Percentiles rank a stretch among this genome's conserved stretches.
These are phyloP conservation scores for Propsilocerus akamusi DNA, from an alignment of 1,140 invertebrate species.

Conservation along the genomic window DNA sequence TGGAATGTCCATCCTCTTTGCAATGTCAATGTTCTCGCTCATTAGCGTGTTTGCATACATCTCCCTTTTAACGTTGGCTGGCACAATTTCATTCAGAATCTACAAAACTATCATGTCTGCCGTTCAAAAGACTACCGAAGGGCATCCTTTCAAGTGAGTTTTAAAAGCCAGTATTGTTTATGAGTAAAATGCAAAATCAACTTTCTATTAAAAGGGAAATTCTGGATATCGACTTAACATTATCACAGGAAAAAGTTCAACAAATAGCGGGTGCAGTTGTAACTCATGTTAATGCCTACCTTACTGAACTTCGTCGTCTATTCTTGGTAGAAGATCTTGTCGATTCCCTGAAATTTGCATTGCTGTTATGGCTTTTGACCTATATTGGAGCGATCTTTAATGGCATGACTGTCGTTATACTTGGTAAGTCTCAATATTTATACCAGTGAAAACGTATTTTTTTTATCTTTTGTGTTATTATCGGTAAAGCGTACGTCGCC, in stretches of 20 bases:
- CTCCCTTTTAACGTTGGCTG: conserved; percentile 62
- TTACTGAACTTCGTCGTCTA: conserved; percentile 68
- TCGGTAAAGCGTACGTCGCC: conserved; percentile 63
- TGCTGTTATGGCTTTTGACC: conserved; percentile 84
- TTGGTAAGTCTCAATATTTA: conserved; percentile 41
- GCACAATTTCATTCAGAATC: conserved; percentile 79
- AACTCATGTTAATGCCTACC: conserved; percentile 61
- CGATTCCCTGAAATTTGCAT: conserved; percentile 87
- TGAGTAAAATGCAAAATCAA: too few species aligned
- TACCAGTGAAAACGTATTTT: not conserved
- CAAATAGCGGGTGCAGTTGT: conserved; percentile 65
- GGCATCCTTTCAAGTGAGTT: conserved; percentile 92
- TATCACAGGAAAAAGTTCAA: conserved; percentile 76
- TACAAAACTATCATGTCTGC: conserved; percentile 92
- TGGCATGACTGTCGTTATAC: conserved; percentile 88
- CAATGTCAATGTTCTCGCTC: conserved; percentile 84
- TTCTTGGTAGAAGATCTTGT: conserved; percentile 93
- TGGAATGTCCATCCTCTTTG: conserved; percentile 69
- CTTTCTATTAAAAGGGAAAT: conserved; percentile 45
- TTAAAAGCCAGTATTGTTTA: not conserved
- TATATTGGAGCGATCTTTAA: conserved; percentile 97
- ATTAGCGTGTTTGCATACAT: conserved; percentile 89
- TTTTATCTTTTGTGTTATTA: conserved; percentile 13
- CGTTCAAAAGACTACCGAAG: conserved; percentile 91
- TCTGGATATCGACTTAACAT: conserved; percentile 66